Evolutionary conservation across 2,113 vertebrate species (phyloP).

Genomic region (Laticauda laticaudata): DNA sequence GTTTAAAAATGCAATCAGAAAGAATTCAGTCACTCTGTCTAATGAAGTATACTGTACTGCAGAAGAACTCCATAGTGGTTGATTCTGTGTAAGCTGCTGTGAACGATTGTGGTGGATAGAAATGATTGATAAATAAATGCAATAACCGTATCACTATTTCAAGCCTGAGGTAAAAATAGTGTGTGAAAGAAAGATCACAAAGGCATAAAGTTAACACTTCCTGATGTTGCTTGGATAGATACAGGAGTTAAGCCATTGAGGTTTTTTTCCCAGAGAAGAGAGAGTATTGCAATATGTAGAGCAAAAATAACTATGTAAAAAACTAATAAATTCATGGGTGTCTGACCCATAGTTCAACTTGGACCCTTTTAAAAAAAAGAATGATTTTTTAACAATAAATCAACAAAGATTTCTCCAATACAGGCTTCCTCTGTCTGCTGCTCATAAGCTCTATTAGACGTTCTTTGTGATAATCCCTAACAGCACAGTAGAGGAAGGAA

Average conservation of each 20-base stretch:
- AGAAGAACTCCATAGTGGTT: background rate
- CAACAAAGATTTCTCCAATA: background rate
- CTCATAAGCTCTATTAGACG: background rate
- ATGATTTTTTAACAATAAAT: background rate
- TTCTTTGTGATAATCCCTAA: background rate
- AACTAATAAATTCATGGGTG: background rate
- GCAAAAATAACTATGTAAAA: background rate
- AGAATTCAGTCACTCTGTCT: background rate
- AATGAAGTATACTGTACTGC: background rate
- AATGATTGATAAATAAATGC: background rate
- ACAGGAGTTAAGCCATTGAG: background rate
- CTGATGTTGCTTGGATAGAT: background rate
- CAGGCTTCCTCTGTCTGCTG: background rate
- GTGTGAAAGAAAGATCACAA: constrained; percentile 37
- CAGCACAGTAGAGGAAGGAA: background rate
- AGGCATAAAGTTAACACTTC: background rate
- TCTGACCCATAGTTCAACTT: background rate
- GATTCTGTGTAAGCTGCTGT: background rate
- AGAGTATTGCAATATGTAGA: too few species aligned
- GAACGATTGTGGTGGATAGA: background rate
- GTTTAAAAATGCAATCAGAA: background rate
- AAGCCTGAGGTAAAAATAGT: constrained; percentile 12
- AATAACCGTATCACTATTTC: background rate
- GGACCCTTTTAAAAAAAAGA: background rate
- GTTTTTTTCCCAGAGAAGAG: background rate